phyloP scores from a whole-genome alignment of 1,140 invertebrate species.

The Zaprionus tsacasi region DNA sequence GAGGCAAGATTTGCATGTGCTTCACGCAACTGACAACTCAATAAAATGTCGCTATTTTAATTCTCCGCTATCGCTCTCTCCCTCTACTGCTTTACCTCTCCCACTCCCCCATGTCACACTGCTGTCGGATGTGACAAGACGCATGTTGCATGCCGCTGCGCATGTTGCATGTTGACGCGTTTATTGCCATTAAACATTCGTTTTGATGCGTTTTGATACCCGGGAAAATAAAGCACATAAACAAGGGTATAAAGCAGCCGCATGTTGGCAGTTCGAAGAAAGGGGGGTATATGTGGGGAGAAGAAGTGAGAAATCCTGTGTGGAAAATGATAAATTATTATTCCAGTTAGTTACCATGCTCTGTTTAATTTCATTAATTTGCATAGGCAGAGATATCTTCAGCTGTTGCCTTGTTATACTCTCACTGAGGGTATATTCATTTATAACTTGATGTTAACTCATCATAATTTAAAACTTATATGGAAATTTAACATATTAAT shows the following conservation, averaged over 20 bases:
- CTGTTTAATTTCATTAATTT: no score
- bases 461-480: no score
- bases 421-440: no score
- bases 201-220: constrained; percentile 63
- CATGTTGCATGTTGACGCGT: constrained; percentile 66
- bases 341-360: background rate
- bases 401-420: no score
- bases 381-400: no score
- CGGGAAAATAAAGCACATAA: constrained; percentile 37
- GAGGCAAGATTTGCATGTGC: constrained; percentile 55
- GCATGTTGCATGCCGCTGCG: constrained; percentile 36
- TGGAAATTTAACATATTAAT: no score
- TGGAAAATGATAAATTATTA: background rate
- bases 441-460: no score
- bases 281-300: background rate
- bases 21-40: constrained; percentile 74
- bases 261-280: background rate
- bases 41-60: constrained; percentile 80
- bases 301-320: background rate
- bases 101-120: background rate
- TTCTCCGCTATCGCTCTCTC: constrained; percentile 23
- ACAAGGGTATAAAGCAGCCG: background rate
- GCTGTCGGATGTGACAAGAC: constrained; percentile 57
- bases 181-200: constrained; percentile 68
- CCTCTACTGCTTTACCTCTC: no score